Conservation (phyloP, 92 coral and sea anemone species). For the Micromussa lordhowensis region DNA sequence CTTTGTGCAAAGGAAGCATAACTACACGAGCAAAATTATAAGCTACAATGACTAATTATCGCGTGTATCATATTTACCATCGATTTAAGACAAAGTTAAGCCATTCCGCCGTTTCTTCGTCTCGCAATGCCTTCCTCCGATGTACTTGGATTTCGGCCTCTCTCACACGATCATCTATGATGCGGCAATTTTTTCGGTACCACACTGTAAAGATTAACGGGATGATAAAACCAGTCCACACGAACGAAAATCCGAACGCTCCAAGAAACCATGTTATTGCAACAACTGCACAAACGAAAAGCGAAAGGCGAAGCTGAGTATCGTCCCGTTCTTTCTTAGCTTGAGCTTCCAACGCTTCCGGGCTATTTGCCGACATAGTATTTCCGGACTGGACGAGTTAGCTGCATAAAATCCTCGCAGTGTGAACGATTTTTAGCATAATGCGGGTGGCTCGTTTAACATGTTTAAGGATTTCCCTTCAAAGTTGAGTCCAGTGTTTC, state of each 20-base stretch:
- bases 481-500: conserved; percentile 35
- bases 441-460: conserved; percentile 2
- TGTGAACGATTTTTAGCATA: conserved; percentile 18
- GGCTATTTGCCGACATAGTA: conserved; percentile 45
- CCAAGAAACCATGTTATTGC: conserved; percentile 84
- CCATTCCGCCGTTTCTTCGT: conserved; percentile 96
- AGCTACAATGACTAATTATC: neutral
- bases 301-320: conserved; percentile 79
- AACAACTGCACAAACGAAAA: conserved; percentile 72
- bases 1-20: neutral
- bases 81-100: conserved; percentile 90
- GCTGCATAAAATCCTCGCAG: neutral
- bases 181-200: conserved; percentile 84
- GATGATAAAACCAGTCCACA: conserved; percentile 82
- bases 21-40: neutral
- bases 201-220: conserved; percentile 82
- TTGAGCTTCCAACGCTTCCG: conserved; percentile 67
- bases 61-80: conserved; percentile 69
- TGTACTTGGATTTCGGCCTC: conserved; percentile 92
- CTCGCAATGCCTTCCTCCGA: conserved; percentile 86
- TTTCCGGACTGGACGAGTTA: neutral
- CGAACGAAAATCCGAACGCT: conserved; percentile 77
- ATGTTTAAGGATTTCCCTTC: conserved; percentile 13
- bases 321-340: conserved; percentile 78
- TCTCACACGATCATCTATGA: conserved; percentile 74